phyloP scores from a whole-genome alignment of 2,113 vertebrate genomes.

The Bos javanicus region DNA sequence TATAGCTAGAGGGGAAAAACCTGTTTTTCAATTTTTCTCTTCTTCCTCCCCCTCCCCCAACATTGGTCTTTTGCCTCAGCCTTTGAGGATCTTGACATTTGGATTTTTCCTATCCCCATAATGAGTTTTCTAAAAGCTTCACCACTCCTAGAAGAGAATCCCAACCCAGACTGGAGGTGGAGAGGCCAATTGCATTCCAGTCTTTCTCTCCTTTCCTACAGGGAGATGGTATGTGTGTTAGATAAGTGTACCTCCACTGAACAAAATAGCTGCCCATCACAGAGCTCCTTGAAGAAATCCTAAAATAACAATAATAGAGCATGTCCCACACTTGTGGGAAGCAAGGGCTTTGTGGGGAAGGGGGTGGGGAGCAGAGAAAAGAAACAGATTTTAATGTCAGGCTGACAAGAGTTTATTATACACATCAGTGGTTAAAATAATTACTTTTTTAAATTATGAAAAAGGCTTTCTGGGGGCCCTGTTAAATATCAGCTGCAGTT shows the following conservation, averaged over 20 bases:
- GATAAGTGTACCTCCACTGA: background rate
- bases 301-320: conserved; percentile 52
- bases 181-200: background rate
- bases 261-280: conserved; percentile 29
- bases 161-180: background rate
- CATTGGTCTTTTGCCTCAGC: background rate
- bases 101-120: background rate
- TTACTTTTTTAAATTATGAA: conserved; percentile 59
- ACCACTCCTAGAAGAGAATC: background rate
- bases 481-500: conserved; percentile 47
- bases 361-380: conserved; percentile 55
- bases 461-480: conserved; percentile 11
- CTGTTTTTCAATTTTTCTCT: background rate
- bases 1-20: background rate
- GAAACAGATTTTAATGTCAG: conserved; percentile 71
- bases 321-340: conserved; percentile 30
- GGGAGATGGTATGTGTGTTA: background rate
- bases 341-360: conserved; percentile 2
- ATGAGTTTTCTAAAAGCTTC: background rate
- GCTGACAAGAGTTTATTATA: conserved; percentile 71
- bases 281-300: conserved; percentile 38
- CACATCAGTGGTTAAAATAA: conserved; percentile 69
- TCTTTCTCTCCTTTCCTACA: background rate
- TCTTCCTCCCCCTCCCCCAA: background rate
- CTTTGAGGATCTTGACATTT: background rate